Conservation (phyloP, 2,113 vertebrate genomes). For the Euleptes europaea region DNA sequence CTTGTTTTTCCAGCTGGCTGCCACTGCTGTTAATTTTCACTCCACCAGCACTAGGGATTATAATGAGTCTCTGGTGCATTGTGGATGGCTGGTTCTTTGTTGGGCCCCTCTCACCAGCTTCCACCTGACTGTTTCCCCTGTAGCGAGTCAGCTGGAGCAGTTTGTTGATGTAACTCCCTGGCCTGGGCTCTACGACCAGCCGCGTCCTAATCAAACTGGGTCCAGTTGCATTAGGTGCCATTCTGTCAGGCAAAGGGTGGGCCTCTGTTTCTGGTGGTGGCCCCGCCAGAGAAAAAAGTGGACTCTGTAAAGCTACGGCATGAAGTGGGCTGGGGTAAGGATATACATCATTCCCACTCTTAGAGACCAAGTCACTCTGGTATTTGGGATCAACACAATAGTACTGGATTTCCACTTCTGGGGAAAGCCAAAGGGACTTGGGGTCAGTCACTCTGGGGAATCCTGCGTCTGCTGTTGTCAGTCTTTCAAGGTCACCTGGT, state of each 20-base stretch:
- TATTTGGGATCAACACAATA: slow-evolving; percentile 79
- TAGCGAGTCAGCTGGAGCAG: slow-evolving; percentile 78
- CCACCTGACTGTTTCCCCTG: slow-evolving; percentile 56
- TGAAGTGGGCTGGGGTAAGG: slow-evolving; percentile 93
- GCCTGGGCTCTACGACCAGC: slow-evolving; percentile 61
- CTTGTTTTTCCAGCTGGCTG: slow-evolving; percentile 52
- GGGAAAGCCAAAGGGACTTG: slow-evolving; percentile 50
- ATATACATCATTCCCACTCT: slow-evolving; percentile 85
- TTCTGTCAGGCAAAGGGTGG: slow-evolving; percentile 7
- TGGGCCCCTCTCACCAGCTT: slow-evolving; percentile 36
- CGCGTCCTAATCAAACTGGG: slow-evolving; percentile 38
- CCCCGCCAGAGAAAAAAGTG: slow-evolving; percentile 81
- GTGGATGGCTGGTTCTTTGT: slow-evolving; percentile 35
- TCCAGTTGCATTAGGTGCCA: background rate
- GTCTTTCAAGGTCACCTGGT: slow-evolving; percentile 88
- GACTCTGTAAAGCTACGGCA: slow-evolving; percentile 92
- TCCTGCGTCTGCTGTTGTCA: slow-evolving; percentile 62
- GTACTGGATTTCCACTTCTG: slow-evolving; percentile 48
- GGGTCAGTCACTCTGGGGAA: slow-evolving; percentile 69
- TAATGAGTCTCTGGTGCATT: slow-evolving; percentile 48
- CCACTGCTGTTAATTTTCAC: slow-evolving; percentile 57
- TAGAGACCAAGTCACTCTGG: slow-evolving; percentile 85
- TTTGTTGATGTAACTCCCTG: slow-evolving; percentile 81
- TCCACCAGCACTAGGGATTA: slow-evolving; percentile 32
- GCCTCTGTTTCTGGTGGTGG: slow-evolving; percentile 37